Conservation (phyloP, 2,797 vertebrate species). For the Neomorphus geoffroyi region DNA sequence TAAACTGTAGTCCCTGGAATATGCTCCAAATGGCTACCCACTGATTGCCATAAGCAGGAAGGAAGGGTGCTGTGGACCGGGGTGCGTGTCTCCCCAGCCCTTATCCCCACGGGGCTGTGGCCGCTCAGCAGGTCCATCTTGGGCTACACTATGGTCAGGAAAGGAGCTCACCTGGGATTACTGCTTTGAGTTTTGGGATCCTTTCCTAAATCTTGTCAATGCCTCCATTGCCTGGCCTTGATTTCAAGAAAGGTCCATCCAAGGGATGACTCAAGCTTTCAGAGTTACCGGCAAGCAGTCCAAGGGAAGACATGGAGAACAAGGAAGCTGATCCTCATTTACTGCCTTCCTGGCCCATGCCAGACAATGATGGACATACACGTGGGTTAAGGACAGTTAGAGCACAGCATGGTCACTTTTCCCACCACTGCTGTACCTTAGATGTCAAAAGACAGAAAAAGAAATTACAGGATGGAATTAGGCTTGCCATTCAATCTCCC, state of each 20-base stretch:
- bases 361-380: accelerated
- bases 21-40: not conserved
- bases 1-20: not conserved
- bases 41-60: not conserved
- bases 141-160: accelerated
- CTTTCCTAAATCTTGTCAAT: not conserved
- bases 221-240: not conserved
- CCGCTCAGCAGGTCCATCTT: not conserved
- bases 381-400: not conserved
- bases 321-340: not conserved
- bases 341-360: not conserved
- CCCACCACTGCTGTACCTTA: not conserved
- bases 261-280: not conserved
- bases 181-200: not conserved
- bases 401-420: not conserved
- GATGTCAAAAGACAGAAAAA: not conserved
- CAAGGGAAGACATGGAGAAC: not conserved
- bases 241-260: not conserved
- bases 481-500: not conserved
- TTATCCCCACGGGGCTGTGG: accelerated
- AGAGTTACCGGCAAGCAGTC: not conserved
- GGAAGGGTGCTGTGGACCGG: accelerated
- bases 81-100: not conserved
- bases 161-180: not conserved
- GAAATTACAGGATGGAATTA: not conserved